Percentiles rank a stretch among this genome's conserved stretches.
These are phyloP conservation scores for Panagrolaimus sp. DNA, from an alignment of 1,140 invertebrate genomes.

Conservation along the genomic window DNA sequence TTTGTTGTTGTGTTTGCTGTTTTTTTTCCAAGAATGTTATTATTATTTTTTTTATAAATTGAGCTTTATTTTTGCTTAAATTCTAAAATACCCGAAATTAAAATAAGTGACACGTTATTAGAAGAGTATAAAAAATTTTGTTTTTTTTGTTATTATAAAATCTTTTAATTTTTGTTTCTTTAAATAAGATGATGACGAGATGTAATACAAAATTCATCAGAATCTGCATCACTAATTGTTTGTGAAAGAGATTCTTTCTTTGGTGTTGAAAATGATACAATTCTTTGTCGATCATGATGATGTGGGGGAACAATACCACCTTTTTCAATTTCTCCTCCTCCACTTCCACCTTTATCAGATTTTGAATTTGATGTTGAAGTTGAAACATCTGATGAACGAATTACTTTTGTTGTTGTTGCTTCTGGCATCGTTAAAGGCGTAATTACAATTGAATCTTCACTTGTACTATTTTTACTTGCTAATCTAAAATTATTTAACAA, in stretches of 20 bases:
- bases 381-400: constrained; percentile 5
- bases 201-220: constrained; percentile 47
- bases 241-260: constrained; percentile 34
- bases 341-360: not conserved
- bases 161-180: too few species aligned
- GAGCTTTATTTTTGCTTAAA: too few species aligned
- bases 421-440: constrained; percentile 28
- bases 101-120: too few species aligned
- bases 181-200: constrained; percentile 44
- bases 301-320: too few species aligned
- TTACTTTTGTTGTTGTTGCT: not conserved
- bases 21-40: too few species aligned
- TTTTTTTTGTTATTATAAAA: too few species aligned
- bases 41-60: too few species aligned
- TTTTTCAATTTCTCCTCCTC: too few species aligned
- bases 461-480: constrained; percentile 2
- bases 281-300: constrained; percentile 27
- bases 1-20: too few species aligned
- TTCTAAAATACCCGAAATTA: too few species aligned
- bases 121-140: too few species aligned
- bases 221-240: constrained; percentile 45
- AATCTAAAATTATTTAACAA: too few species aligned
- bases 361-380: constrained; percentile 13
- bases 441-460: constrained; percentile 22
- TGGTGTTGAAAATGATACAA: constrained; percentile 55